A percentile compares a stretch with the other conserved stretches of the same genome.
Conservation (phyloP, 2,113 vertebrate species). For the Xiphophorus hellerii region DNA sequence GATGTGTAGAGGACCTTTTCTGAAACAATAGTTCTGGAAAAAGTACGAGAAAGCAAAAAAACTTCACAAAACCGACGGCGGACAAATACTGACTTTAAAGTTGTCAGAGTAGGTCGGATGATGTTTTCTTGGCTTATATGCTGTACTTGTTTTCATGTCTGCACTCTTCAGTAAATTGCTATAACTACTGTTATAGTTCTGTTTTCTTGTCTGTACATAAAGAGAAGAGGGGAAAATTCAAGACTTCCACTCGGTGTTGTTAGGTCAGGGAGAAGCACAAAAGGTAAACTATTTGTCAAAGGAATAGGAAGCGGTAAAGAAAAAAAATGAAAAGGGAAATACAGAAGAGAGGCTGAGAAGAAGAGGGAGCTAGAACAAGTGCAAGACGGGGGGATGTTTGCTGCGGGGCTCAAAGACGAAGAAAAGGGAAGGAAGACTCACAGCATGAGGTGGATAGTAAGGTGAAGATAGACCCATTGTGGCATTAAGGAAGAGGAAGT, state of each 20-base stretch:
- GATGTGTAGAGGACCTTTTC: background rate
- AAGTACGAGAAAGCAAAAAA: background rate
- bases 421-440: constrained; percentile 49
- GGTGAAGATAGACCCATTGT: constrained; percentile 47
- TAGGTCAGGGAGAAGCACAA: constrained; percentile 11
- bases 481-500: constrained; percentile 25
- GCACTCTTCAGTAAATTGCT: background rate
- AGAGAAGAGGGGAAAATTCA: background rate
- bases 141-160: background rate
- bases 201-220: background rate
- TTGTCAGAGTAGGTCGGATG: too few species aligned
- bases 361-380: constrained; percentile 14
- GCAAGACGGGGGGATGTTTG: constrained; percentile 24
- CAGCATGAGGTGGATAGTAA: constrained; percentile 52
- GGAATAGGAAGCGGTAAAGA: constrained; percentile 14
- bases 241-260: background rate
- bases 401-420: constrained; percentile 30
- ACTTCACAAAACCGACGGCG: background rate
- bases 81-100: background rate
- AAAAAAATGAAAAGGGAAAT: constrained; percentile 29
- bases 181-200: background rate
- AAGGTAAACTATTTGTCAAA: constrained; percentile 11
- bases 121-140: background rate
- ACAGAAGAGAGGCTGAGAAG: constrained; percentile 15
- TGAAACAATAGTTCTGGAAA: background rate